Base-by-base conservation (phyloP, 2,113 vertebrate genomes). In the Erythrolamprus reginae region DNA sequence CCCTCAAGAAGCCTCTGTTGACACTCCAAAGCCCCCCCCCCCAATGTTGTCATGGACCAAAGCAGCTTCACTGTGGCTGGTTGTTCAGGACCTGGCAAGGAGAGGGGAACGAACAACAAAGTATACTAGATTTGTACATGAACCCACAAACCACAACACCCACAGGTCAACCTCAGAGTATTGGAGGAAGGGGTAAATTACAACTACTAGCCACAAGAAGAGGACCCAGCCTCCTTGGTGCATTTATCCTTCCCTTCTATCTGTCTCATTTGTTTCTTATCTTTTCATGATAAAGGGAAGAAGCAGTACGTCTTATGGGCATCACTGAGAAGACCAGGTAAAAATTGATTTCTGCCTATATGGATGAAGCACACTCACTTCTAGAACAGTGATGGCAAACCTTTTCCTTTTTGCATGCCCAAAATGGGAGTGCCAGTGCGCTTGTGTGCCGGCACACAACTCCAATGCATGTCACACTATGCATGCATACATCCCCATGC, bases 121-220 rank as follows among this genome's bases (percentile, higher is more conserved):
- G 93, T 92, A 92, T 96, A 96, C 70, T 58, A 58, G 86, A 88
- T 65, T 24, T 83, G 52, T 83, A 83, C 86, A 83, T 52, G 58
- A 88, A 87, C 28, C 90, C 96, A 95, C 95, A 96, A 96, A 96
- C 96, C 95, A 94, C 95, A 95, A 93, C 0, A 6, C 93, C 95
- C 95, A 96, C 95, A 95, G 93, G 93, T 95, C 93, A 5, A 95
- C 92, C 94, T 96, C 9, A 90, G 94, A 95, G 94, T 47, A 88
- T 70, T 45, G 7, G 55, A 61, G 88, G 92, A 65, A 83, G 77
- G 42, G 90, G 48, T 56, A 65, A 82, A 91, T 70, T 61, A 51
- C 48, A 85, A 88, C 55, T 26, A 84, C 38, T 88, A 83, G 45
- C 42, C 52, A 58, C 70, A 87, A 91, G 65, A 1, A 23, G 52